These are phyloP conservation scores for Dicrurus megarhynchus DNA, from an alignment of 2,113 vertebrate genomes.

Conservation along the genomic window DNA sequence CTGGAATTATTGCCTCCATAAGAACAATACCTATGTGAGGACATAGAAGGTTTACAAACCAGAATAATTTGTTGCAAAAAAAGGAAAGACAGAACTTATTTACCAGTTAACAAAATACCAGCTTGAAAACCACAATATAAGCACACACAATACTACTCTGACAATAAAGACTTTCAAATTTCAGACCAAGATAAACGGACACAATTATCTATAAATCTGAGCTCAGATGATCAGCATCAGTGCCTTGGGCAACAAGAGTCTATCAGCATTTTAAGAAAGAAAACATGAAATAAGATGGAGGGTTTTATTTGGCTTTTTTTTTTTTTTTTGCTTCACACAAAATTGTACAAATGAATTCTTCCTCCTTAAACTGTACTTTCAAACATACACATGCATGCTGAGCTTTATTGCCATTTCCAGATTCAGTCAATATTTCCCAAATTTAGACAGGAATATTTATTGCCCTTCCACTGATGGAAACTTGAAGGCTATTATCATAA, in stretches of 20 bases:
- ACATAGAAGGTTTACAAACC: slow-evolving; percentile 7
- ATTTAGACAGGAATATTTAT: slow-evolving; percentile 56
- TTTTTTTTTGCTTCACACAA: not conserved
- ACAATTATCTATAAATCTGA: slow-evolving; percentile 66
- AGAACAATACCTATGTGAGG: not conserved
- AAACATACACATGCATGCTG: not conserved
- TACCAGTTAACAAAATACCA: slow-evolving; percentile 3
- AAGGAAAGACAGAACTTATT: not conserved
- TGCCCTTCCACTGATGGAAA: slow-evolving; percentile 45
- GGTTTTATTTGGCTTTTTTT: not conserved
- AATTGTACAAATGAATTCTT: slow-evolving; percentile 1
- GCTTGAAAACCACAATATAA: slow-evolving; percentile 22
- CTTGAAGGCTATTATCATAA: slow-evolving; percentile 57
- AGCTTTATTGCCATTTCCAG: slow-evolving; percentile 41
- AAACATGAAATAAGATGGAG: slow-evolving; percentile 33
- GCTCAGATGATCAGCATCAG: slow-evolving; percentile 52
- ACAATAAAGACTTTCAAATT: slow-evolving; percentile 30
- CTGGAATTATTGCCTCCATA: slow-evolving; percentile 24
- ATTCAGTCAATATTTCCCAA: slow-evolving; percentile 60
- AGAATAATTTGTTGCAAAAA: not conserved
- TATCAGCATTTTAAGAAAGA: slow-evolving; percentile 55
- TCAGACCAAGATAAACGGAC: slow-evolving; percentile 41
- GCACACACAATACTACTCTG: not conserved
- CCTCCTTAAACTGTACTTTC: slow-evolving; percentile 15
- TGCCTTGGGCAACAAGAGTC: slow-evolving; percentile 2